A percentile compares a stretch with the other conserved stretches of the same genome.
These are phyloP conservation scores for Acipenser oxyrinchus DNA, from an alignment of 2,797 vertebrate genomes.

Conservation along the genomic window DNA sequence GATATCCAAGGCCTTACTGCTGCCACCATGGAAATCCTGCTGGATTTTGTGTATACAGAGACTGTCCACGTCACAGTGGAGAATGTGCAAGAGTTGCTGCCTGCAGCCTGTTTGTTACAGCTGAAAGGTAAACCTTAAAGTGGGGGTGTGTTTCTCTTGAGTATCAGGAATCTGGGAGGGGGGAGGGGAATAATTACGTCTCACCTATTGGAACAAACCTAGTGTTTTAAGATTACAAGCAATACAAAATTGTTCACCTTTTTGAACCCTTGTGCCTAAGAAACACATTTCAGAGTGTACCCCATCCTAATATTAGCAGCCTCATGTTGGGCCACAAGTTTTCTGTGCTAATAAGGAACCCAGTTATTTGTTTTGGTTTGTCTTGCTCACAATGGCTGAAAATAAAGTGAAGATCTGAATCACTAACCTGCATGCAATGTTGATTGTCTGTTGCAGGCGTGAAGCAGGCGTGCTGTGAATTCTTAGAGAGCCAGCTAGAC, in stretches of 20 bases:
- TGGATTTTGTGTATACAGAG: constrained; percentile 97
- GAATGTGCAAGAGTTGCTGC: constrained; percentile 91
- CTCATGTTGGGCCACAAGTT: too few species aligned
- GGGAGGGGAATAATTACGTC: too few species aligned
- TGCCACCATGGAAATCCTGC: constrained; percentile 92
- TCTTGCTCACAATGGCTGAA: too few species aligned
- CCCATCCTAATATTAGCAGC: too few species aligned
- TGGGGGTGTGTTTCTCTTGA: constrained; percentile 16
- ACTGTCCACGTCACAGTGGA: constrained; percentile 95
- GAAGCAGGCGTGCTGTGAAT: constrained; percentile 96
- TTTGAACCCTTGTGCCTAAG: too few species aligned
- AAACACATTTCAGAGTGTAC: too few species aligned
- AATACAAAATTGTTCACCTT: too few species aligned
- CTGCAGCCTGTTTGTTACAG: constrained; percentile 89
- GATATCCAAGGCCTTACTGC: constrained; percentile 95
- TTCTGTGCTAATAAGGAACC: too few species aligned
- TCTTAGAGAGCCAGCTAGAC: constrained; percentile 93
- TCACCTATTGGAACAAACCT: too few species aligned
- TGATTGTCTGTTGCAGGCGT: constrained; percentile 65
- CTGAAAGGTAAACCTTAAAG: constrained; percentile 76
- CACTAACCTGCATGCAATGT: neutral
- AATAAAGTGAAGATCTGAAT: neutral
- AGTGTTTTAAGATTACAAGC: too few species aligned
- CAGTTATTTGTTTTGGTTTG: too few species aligned
- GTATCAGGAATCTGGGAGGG: too few species aligned